Base-by-base conservation (phyloP, 2,888 invertebrate species). In the Electrophaes corylata region DNA sequence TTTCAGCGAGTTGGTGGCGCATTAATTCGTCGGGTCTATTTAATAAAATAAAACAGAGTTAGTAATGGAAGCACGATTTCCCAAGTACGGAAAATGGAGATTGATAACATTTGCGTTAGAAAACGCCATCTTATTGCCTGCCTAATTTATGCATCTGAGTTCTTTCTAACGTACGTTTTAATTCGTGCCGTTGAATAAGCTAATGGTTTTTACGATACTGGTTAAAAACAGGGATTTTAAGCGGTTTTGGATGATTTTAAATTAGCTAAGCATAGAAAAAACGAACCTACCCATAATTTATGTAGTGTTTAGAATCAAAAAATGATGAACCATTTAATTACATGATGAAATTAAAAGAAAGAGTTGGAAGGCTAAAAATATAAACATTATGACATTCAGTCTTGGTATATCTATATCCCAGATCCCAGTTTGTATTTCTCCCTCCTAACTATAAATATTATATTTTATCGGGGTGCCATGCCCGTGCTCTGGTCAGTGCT, bases 11-110 rank as follows among this genome's bases (percentile, higher is more conserved):
- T 35, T 12, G 81, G 78, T 76, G 77, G 75, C 78, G 79, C 85
- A 87, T 88, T 89, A 89, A 88, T 88, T 87, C 80, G 80, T 74
- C 65, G 79, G 76, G 84, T 83, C 85, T 82, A 82, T 87, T 89
- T 88, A 90, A 87, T 88, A 84, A 88, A 88, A 90, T 88, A 88
- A 89, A 90, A 88, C 85, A 86, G 82, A 80, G 77, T 72, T 76
- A 73, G 82, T 86, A 86, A 87, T 84, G 83, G 84, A 79, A 79
- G 78, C 75, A 82, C 83, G 86, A 88, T 88, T 87, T 86, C 83
- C 82, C 83, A 83, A 83, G 81, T 83, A 84, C 79, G 81, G 85
- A 79, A 84, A 90, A 90, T 89, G 84, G 88, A 91, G 87, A 91
- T 88, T 89, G 88, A 91, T 90, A 79, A 83, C 85, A 85, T 84